Evolutionary conservation across 2,888 invertebrate genomes (phyloP).

Genomic region (Muscina levida): DNA sequence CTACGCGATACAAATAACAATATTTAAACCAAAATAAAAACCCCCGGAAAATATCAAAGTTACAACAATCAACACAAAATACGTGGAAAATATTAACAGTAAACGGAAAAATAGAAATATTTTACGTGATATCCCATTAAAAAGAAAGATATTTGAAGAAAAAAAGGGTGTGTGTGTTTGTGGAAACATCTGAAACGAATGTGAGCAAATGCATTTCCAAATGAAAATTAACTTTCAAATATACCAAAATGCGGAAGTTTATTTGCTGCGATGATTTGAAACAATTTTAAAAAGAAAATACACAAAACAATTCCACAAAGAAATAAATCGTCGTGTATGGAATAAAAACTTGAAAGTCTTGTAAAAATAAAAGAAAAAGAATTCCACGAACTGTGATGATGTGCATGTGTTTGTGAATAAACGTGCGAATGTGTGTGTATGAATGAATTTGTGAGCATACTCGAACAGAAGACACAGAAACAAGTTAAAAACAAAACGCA

Average conservation of each 20-base stretch:
- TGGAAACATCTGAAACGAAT: conserved; percentile 2
- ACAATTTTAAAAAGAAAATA: conserved; percentile 22
- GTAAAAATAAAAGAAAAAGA: conserved; percentile 16
- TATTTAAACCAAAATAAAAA: conserved; percentile 18
- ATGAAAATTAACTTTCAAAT: neutral
- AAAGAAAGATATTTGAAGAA: conserved; percentile 31
- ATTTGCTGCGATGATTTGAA: conserved; percentile 8
- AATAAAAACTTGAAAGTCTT: neutral
- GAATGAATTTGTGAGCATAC: neutral
- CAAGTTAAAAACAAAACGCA: conserved; percentile 52
- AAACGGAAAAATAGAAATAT: conserved; percentile 3
- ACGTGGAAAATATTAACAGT: conserved; percentile 14
- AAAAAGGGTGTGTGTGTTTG: conserved; percentile 57
- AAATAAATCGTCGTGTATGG: too few species aligned
- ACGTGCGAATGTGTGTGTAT: neutral
- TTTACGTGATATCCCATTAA: neutral
- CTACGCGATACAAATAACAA: conserved; percentile 44
- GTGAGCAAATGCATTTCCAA: too few species aligned
- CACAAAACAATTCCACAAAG: conserved; percentile 24
- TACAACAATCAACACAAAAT: neutral
- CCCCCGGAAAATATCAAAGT: neutral
- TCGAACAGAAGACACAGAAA: conserved; percentile 45
- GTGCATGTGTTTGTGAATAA: conserved; percentile 30
- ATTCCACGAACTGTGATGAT: conserved; percentile 18
- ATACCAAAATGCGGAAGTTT: conserved; percentile 56